Evolutionary conservation across 2,113 vertebrate species (phyloP), one percentile per base, ranked within the genome.

Genomic region (Sisor rabdophorus): DNA sequence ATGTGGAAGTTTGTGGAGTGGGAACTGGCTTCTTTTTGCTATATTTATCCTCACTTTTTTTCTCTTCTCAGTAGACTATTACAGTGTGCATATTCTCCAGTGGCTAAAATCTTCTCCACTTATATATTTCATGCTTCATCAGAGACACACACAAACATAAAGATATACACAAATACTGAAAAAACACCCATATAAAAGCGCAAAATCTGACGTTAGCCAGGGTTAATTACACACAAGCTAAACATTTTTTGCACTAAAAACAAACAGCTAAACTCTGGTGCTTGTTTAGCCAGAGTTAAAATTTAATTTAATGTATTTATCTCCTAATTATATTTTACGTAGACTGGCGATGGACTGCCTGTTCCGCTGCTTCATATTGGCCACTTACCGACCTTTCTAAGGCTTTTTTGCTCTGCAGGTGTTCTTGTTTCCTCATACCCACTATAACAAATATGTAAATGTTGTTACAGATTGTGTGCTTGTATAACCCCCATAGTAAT

Each of bases 1-100:
- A 77, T 26, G 19, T 88, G 87, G 81, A 85, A 85, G 87, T 89
- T 85, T 86, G 85, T 87, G 85, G 84, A 84, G 85, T 61, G 81
- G 80, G 83, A 87, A 80, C 47, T 44, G 79, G 81, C 75, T 86
- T 85, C 75, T 82, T 55, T 44, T 77, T 83, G 79, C 84, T 88
- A 88, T 88, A 90, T 92, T 80, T 83, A 85, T 85, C 82, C 74
- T 69, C 59, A 84, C 77, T 83, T 81, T 84, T 77, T 59, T 58
- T 80, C 69, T 83, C 81, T 71, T 54, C 79, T 77, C 53, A 28
- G 9, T 81, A 76, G 81, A 82, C 83, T 84, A 70, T 73, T 54
- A 50, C 82, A 79, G 36, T 70, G 73, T 75, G 76, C 73, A 79
- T 73, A 78, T 77, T 78, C 83, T 76, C 64, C 67, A 75, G 84